These are phyloP conservation scores for Drosophila parabipectinata DNA, from an alignment of 1,140 invertebrate genomes.

Conservation along the genomic window DNA sequence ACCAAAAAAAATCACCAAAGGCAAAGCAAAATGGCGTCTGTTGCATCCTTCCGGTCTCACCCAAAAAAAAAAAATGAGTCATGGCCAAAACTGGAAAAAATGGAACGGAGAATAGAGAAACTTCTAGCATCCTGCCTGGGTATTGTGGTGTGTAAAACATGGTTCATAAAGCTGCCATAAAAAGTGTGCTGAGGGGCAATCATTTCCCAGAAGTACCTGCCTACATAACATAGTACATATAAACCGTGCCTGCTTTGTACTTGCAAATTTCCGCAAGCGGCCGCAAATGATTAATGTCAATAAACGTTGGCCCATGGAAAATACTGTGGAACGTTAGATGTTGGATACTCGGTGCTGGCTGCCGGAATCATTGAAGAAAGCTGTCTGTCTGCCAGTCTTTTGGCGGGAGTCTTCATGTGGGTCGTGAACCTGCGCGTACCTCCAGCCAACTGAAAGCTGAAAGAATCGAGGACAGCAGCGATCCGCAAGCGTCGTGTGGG, in stretches of 20 bases:
- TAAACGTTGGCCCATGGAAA: slow-evolving; percentile 55
- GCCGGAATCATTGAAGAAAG: slow-evolving; percentile 48
- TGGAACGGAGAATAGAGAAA: slow-evolving; percentile 2
- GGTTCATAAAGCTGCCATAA: slow-evolving; percentile 39
- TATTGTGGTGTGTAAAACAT: slow-evolving; percentile 11
- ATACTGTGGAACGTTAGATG: slow-evolving; percentile 6
- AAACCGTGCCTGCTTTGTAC: slow-evolving; percentile 34
- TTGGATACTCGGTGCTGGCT: neutral
- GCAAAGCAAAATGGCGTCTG: slow-evolving; percentile 45
- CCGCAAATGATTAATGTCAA: slow-evolving; percentile 80
- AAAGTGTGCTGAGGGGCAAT: slow-evolving; percentile 42
- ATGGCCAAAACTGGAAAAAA: slow-evolving; percentile 5
- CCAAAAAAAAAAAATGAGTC: slow-evolving; percentile 37
- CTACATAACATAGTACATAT: slow-evolving; percentile 1
- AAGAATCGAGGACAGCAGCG: slow-evolving; percentile 64
- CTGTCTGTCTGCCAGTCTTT: neutral
- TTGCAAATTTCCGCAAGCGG: slow-evolving; percentile 75
- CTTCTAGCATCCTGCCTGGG: slow-evolving; percentile 5
- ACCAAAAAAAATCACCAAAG: neutral
- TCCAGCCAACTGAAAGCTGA: slow-evolving; percentile 2
- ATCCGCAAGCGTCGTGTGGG: slow-evolving; percentile 72
- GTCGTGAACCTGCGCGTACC: slow-evolving; percentile 65
- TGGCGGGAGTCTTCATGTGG: slow-evolving; percentile 46
- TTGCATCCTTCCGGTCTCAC: slow-evolving; percentile 70
- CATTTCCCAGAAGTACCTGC: slow-evolving; percentile 43